Percentiles rank a stretch among this genome's conserved stretches.
phyloP scores from a whole-genome alignment of 2,113 vertebrate genomes.

The Odontophorus gujanensis region DNA sequence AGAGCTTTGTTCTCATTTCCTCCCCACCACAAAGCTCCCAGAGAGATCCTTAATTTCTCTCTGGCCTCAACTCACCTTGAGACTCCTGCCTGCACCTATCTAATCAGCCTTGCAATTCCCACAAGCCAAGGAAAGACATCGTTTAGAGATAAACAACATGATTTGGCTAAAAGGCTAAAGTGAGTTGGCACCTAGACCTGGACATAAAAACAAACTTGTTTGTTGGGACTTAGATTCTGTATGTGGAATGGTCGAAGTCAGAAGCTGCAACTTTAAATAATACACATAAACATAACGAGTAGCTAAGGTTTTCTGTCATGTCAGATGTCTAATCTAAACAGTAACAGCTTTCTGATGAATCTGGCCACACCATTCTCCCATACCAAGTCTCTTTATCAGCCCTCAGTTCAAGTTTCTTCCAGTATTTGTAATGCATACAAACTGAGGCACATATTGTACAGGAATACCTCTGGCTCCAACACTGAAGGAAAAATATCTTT shows the following conservation, averaged over 20 bases:
- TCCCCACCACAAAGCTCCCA: neutral
- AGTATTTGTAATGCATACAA: neutral
- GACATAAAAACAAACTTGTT: neutral
- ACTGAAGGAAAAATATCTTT: neutral
- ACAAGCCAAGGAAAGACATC: neutral
- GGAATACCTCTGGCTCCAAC: neutral
- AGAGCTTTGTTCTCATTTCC: neutral
- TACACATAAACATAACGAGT: neutral
- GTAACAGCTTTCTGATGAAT: neutral
- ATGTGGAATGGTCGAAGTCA: neutral
- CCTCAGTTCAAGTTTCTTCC: neutral
- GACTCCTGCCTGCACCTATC: neutral
- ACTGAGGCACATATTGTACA: neutral
- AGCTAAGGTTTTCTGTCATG: neutral
- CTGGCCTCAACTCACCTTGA: neutral
- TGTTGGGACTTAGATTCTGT: neutral
- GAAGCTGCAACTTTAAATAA: neutral
- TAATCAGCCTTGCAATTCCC: neutral
- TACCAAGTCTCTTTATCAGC: neutral
- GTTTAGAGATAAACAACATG: neutral
- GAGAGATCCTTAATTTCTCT: neutral
- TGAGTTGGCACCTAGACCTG: neutral
- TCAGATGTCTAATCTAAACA: neutral
- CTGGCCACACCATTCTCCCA: neutral
- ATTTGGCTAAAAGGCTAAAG: neutral